Conservation (phyloP, 2,113 vertebrate genomes). For the Paradoxurus hermaphroditus region DNA sequence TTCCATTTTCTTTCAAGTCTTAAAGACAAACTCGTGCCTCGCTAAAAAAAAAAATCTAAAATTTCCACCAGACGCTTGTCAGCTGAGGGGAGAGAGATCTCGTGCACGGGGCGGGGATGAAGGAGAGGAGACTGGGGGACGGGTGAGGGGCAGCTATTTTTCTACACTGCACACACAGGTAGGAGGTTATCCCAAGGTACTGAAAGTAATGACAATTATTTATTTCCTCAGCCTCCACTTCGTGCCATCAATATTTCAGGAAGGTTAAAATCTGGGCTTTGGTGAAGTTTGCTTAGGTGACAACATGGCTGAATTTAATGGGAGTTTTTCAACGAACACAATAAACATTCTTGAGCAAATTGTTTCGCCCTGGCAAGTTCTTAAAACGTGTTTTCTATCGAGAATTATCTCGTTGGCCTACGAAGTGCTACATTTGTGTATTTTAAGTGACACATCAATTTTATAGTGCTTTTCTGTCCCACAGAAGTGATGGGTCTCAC, state of each 20-base stretch:
- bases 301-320: background rate
- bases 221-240: background rate
- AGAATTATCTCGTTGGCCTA: background rate
- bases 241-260: background rate
- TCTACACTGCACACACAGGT: background rate
- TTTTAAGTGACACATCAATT: background rate
- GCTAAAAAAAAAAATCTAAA: constrained; percentile 71
- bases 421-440: background rate
- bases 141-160: background rate
- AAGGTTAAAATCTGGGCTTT: background rate
- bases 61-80: constrained; percentile 14
- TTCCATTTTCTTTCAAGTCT: constrained; percentile 82
- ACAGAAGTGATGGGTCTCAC: background rate
- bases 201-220: background rate
- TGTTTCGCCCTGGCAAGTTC: background rate
- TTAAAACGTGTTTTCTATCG: background rate
- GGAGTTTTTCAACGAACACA: background rate
- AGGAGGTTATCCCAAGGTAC: background rate
- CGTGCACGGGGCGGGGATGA: background rate
- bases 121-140: background rate
- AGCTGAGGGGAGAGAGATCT: background rate
- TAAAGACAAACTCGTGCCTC: constrained; percentile 83
- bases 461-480: background rate
- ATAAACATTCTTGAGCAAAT: background rate
- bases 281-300: background rate